Conservation (phyloP, 2,888 invertebrate genomes). For the Cylloceria caligata region DNA sequence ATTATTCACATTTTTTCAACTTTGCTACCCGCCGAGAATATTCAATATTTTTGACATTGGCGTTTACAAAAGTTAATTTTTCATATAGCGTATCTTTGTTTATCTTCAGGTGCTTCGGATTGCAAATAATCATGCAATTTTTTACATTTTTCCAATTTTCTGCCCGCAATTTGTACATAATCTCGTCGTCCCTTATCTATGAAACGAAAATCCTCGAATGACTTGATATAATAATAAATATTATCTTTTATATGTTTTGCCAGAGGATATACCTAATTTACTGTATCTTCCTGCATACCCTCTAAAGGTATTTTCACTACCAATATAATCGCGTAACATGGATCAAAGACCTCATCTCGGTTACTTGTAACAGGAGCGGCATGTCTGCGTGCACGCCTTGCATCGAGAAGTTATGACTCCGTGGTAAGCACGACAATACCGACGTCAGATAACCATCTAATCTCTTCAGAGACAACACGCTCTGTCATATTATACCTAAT, state of each 20-base stretch:
- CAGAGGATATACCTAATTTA: slow-evolving; percentile 35
- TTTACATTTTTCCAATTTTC: slow-evolving; percentile 13
- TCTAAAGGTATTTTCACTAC: neutral
- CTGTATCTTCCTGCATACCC: no score
- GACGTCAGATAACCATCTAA: no score
- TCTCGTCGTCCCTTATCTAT: neutral
- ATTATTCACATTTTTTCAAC: neutral
- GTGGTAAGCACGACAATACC: no score
- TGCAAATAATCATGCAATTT: neutral
- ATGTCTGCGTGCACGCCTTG: no score
- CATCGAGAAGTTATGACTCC: no score
- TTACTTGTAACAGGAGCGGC: no score
- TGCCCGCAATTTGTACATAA: neutral
- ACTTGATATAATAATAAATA: neutral
- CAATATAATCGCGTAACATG: neutral
- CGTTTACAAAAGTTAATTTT: neutral
- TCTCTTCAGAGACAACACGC: no score
- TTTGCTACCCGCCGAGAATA: neutral
- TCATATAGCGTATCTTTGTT: slow-evolving; percentile 12
- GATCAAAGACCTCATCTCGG: no score
- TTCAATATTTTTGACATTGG: neutral
- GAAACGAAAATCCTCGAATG: neutral
- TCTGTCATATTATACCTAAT: no score
- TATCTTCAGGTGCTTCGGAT: neutral
- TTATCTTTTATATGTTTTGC: neutral